These are phyloP conservation scores for Temnothorax longispinosus DNA, from an alignment of 1,140 invertebrate species.

Conservation along the genomic window DNA sequence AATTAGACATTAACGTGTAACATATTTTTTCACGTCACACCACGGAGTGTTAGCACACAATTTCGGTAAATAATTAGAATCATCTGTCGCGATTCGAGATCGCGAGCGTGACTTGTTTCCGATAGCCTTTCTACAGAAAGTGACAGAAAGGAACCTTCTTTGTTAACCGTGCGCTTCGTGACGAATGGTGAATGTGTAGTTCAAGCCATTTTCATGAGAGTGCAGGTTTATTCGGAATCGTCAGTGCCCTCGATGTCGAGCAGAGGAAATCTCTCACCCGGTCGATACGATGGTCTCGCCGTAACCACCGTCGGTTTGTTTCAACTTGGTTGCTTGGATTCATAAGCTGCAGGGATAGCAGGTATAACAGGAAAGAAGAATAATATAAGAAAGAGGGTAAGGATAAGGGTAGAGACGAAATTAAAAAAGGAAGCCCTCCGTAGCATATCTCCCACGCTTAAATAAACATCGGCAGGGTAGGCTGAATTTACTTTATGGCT, in stretches of 20 bases:
- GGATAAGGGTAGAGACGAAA: neutral
- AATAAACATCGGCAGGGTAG: slow-evolving; percentile 78
- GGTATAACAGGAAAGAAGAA: neutral
- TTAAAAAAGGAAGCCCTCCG: slow-evolving; percentile 11
- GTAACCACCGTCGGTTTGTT: neutral
- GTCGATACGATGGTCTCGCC: slow-evolving; percentile 32
- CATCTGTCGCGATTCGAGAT: neutral
- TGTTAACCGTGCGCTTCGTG: slow-evolving; percentile 11
- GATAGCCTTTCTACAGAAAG: neutral
- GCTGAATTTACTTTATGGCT: slow-evolving; percentile 78
- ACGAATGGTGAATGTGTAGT: neutral
- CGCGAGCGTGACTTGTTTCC: slow-evolving; percentile 44
- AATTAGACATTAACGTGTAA: neutral
- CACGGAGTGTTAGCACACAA: neutral
- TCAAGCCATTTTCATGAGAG: slow-evolving; percentile 35
- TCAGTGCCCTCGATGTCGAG: slow-evolving; percentile 24
- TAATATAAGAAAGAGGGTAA: neutral
- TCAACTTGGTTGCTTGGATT: neutral
- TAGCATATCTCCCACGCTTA: slow-evolving; percentile 65
- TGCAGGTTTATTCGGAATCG: slow-evolving; percentile 52
- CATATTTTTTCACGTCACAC: neutral
- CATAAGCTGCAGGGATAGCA: neutral
- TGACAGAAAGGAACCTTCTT: neutral
- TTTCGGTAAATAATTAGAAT: slow-evolving; percentile 41
- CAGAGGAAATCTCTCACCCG: slow-evolving; percentile 4